Conservation (phyloP, 2,888 invertebrate genomes). For the Gymnoscelis rufifasciata region DNA sequence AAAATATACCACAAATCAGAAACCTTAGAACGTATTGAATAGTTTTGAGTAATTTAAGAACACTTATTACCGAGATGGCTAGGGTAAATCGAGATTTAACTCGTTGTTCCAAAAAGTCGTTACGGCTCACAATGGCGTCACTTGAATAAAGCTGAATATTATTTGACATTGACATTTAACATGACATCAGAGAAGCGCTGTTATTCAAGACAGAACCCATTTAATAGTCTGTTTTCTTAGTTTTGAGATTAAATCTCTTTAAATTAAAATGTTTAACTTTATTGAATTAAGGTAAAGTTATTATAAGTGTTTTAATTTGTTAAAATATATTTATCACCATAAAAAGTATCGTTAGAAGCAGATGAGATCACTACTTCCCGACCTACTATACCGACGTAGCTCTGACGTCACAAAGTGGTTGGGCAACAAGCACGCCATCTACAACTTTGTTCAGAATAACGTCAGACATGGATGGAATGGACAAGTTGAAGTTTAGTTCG, state of each 20-base stretch:
- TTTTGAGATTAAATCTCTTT: neutral
- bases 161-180: constrained; percentile 50
- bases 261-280: too few relatives aligned
- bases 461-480: constrained; percentile 41
- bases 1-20: constrained; percentile 69
- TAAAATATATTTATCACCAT: neutral
- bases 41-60: constrained; percentile 44
- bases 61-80: constrained; percentile 80
- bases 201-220: constrained; percentile 32
- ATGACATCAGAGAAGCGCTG: constrained; percentile 34
- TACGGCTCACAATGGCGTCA: constrained; percentile 92
- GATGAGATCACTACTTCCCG: constrained; percentile 13
- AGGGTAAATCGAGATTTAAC: constrained; percentile 84
- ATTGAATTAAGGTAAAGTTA: neutral
- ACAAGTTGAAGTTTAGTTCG: constrained; percentile 77
- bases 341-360: neutral
- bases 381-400: constrained; percentile 52
- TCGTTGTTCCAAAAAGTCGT: constrained; percentile 83
- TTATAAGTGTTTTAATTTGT: too few relatives aligned
- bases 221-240: neutral
- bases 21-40: constrained; percentile 71
- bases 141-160: constrained; percentile 72
- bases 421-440: constrained; percentile 52
- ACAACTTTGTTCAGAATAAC: constrained; percentile 44
- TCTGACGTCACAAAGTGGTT: constrained; percentile 54